A percentile compares a stretch with the other conserved stretches of the same genome.
Evolutionary conservation across 2,797 vertebrate species (phyloP).

Genomic region (Chromis chromis): DNA sequence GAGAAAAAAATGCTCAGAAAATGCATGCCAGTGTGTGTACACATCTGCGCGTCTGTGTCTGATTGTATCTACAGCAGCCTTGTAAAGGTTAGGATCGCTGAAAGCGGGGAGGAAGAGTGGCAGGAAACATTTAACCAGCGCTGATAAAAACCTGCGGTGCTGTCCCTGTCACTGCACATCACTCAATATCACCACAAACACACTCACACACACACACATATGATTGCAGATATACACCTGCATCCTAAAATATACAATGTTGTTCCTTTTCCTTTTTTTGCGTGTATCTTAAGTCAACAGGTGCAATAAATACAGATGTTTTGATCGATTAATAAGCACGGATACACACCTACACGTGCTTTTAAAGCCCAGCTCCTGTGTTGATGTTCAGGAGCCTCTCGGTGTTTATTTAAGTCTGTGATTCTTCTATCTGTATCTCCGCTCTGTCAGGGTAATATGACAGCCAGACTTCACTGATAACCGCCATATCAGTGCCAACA

Average conservation of each 20-base stretch:
- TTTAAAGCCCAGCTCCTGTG: slow-evolving; percentile 55
- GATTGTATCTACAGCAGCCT: slow-evolving; percentile 53
- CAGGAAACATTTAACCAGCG: slow-evolving; percentile 75
- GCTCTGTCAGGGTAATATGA: slow-evolving; percentile 49
- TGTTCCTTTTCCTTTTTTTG: background rate
- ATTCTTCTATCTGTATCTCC: slow-evolving; percentile 59
- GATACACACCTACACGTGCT: slow-evolving; percentile 18
- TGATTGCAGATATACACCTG: background rate
- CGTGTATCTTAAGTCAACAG: background rate
- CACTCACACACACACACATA: slow-evolving; percentile 12
- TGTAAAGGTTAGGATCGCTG: slow-evolving; percentile 67
- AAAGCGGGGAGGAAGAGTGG: slow-evolving; percentile 65
- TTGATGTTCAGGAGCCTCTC: slow-evolving; percentile 46
- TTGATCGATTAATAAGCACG: background rate
- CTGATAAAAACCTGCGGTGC: slow-evolving; percentile 64
- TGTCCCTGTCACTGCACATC: slow-evolving; percentile 40
- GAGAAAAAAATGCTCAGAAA: too few species aligned
- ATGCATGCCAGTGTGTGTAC: background rate
- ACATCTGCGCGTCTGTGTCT: slow-evolving; percentile 31
- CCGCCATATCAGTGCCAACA: slow-evolving; percentile 37
- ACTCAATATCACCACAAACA: slow-evolving; percentile 21
- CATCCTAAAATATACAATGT: background rate
- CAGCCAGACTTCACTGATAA: slow-evolving; percentile 64
- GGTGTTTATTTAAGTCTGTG: slow-evolving; percentile 61
- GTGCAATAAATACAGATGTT: slow-evolving; percentile 12